Evolutionary conservation across 2,888 invertebrate species (phyloP).

Genomic region (Agonum fuliginosum): DNA sequence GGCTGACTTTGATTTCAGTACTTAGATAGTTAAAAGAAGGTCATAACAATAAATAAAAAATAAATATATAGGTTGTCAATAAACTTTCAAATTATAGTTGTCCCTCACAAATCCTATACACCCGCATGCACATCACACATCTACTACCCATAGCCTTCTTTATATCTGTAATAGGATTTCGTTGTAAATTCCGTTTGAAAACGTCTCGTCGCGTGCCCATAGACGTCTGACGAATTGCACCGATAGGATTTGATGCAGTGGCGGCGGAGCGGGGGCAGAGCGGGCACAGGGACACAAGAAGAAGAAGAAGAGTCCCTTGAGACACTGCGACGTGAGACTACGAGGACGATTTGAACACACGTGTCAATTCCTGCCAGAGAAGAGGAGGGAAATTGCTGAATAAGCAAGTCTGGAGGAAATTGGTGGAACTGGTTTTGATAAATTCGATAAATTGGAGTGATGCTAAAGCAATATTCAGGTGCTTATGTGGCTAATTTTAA

Average conservation of each 20-base stretch:
- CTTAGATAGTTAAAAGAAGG: too few species aligned
- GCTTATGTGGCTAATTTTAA: too few species aligned
- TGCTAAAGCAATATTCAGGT: too few species aligned
- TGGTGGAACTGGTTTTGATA: too few species aligned
- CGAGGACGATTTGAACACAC: neutral
- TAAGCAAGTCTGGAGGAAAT: too few species aligned
- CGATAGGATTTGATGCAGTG: slow-evolving; percentile 27
- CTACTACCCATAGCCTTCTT: slow-evolving; percentile 5
- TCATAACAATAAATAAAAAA: too few species aligned
- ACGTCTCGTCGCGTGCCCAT: slow-evolving; percentile 23
- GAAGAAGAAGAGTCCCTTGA: neutral
- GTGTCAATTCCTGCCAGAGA: neutral
- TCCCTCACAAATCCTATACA: neutral
- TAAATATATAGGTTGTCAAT: too few species aligned
- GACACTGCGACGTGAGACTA: neutral
- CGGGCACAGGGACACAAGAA: neutral
- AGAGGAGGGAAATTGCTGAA: too few species aligned
- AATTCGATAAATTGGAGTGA: too few species aligned
- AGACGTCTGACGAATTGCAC: slow-evolving; percentile 44
- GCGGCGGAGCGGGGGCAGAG: neutral
- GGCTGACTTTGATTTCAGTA: too few species aligned
- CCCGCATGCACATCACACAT: neutral
- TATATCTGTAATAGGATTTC: slow-evolving; percentile 31
- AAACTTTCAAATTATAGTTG: too few species aligned
- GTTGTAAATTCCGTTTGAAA: slow-evolving; percentile 34